Evolutionary conservation across 2,888 invertebrate species (phyloP), one percentile per base, ranked within the genome.

Genomic region (Furcula furcula): DNA sequence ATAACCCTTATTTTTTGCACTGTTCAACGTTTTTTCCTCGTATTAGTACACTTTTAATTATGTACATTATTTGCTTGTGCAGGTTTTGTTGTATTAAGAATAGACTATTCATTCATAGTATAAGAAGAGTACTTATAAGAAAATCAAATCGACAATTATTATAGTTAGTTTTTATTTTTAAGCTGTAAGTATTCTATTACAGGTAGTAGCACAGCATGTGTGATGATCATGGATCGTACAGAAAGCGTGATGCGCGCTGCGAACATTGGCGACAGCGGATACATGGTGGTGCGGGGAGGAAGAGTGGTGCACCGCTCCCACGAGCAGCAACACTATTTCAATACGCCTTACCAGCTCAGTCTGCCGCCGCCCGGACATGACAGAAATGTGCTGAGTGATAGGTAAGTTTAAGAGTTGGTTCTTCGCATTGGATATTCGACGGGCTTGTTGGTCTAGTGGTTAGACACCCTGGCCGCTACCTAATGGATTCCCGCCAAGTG

Each of bases 221-320:
- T 99, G 37, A 94, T 99, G 72, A 94, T 98, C 53, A 90, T 99
- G 45, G 97, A 98, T 80, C 93, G 96, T 56, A 95, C 94, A 64
- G 97, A 95, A 62, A 94, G 94, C 72, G 95, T 94, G 53, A 92
- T 99, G 71, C 97, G 98, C 66, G 96, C 98, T 7, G 98, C 98
- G 31, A 99, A 99, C 87, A 96, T 99, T 56, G 99, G 99, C n/a
- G 99, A 99, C 88, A 98, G 98, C 71, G 99, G 99, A 7, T 98
- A 97, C 83, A 94, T 98, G 89, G 94, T 99, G 32, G 95, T 97
- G 35, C 91, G 98, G 12, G 91, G 92, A 31, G 97, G 97, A 11
- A 91, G 93, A 57, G 93, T 99, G 11, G 94, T 99, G 14, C 96
- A 97, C 74, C 93, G 96, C 45, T 98, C 98, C 3, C 95, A 96